Evolutionary conservation across 1,140 invertebrate species (phyloP).

Genomic region (Megathymus violae): DNA sequence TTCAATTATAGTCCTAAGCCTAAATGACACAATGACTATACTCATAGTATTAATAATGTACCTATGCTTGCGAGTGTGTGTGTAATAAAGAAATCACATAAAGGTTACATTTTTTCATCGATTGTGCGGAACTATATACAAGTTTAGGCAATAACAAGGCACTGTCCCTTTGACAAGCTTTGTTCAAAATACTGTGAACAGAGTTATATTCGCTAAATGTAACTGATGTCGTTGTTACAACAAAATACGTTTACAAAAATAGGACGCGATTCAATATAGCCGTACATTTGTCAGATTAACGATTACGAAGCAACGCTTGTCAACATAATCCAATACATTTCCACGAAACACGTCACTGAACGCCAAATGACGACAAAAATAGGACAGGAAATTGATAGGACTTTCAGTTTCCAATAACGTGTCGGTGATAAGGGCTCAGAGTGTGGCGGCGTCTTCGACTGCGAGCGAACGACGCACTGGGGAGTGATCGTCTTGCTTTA

Average conservation of each 20-base stretch:
- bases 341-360: constrained; percentile 26
- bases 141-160: constrained; percentile 28
- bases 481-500: constrained; percentile 57
- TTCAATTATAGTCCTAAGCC: no score
- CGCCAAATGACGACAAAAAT: constrained; percentile 48
- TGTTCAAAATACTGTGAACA: constrained; percentile 24
- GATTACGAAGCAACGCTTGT: constrained; percentile 24
- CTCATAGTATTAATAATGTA: no score
- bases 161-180: constrained; percentile 23
- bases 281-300: constrained; percentile 34
- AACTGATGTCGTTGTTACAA: constrained; percentile 16
- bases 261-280: constrained; percentile 28
- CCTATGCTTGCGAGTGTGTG: no score
- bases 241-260: constrained; percentile 34
- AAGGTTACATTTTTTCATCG: no score
- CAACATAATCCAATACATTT: constrained; percentile 33
- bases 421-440: constrained; percentile 55
- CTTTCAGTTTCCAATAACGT: constrained; percentile 60
- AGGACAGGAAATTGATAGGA: constrained; percentile 64
- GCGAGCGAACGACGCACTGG: constrained; percentile 45
- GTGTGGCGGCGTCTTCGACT: constrained; percentile 40
- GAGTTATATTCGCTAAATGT: constrained; percentile 22
- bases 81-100: no score
- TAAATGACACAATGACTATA: no score
- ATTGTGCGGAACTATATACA: no score